A percentile compares a stretch with the other conserved stretches of the same genome.
phyloP scores from a whole-genome alignment of 2,888 invertebrate species.

The Cartodere bifasciata region DNA sequence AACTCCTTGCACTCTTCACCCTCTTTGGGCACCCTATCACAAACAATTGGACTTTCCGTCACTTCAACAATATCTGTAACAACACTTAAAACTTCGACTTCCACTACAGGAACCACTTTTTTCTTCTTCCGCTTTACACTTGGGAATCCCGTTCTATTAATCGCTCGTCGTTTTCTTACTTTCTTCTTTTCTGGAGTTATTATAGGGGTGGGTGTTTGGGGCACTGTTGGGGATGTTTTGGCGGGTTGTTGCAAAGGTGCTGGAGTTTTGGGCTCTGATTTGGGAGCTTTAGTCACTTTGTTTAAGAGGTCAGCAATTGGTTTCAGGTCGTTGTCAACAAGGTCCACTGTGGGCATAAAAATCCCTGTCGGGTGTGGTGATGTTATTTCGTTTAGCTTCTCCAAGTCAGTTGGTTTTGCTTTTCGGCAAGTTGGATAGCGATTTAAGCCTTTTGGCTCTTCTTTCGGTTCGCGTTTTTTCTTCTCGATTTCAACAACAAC shows the following conservation, averaged over 20 bases:
- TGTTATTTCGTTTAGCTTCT: constrained; percentile 29
- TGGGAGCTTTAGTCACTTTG: neutral
- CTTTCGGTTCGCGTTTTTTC: constrained; percentile 38
- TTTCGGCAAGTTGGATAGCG: constrained; percentile 44
- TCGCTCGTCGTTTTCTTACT: constrained; percentile 55
- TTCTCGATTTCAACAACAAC: constrained; percentile 36
- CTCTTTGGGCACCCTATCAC: constrained; percentile 56
- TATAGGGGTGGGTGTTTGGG: neutral
- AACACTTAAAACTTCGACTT: constrained; percentile 13
- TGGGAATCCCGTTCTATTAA: constrained; percentile 73
- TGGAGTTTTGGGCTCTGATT: constrained; percentile 9
- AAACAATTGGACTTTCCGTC: constrained; percentile 22
- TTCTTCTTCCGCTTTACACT: constrained; percentile 73
- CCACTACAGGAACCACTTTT: constrained; percentile 30
- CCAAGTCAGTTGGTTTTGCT: constrained; percentile 36
- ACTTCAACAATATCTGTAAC: constrained; percentile 17
- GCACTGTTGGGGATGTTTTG: constrained; percentile 19
- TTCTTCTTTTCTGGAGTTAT: constrained; percentile 32
- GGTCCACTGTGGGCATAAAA: constrained; percentile 55
- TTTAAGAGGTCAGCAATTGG: neutral
- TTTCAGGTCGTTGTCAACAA: constrained; percentile 30
- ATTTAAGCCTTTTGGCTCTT: constrained; percentile 38
- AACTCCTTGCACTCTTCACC: constrained; percentile 56
- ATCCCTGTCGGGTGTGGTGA: constrained; percentile 48
- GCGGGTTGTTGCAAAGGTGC: constrained; percentile 36